phyloP scores from a whole-genome alignment of 2,797 vertebrate species.

The Tauraco hartlaubi region DNA sequence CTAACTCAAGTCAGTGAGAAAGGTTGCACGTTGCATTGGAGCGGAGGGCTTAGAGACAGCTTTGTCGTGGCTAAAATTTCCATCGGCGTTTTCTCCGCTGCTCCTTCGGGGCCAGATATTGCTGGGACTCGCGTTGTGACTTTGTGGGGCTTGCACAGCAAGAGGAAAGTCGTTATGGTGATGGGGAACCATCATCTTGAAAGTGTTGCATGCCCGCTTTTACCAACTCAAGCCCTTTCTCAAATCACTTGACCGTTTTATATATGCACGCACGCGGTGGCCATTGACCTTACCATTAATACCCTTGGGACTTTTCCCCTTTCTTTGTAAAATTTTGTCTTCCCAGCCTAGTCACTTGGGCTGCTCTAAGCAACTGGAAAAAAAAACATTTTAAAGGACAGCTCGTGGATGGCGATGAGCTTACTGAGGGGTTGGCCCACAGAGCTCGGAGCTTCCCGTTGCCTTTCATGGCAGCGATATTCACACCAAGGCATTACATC shows the following conservation, averaged over 20 bases:
- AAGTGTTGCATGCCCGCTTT: neutral
- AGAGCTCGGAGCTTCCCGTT: neutral
- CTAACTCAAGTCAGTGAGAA: neutral
- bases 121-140: neutral
- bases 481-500: neutral
- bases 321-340: neutral
- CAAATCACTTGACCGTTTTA: neutral
- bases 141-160: rapidly evolving
- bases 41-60: neutral
- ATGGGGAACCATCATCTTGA: neutral
- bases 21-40: neutral
- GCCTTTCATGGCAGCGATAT: neutral
- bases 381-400: neutral
- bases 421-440: neutral
- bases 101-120: neutral
- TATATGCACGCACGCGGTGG: rapidly evolving
- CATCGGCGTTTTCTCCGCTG: neutral
- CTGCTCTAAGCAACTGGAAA: neutral
- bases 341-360: neutral
- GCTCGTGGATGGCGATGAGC: neutral
- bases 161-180: neutral
- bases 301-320: neutral
- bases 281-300: neutral
- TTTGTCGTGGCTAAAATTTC: neutral
- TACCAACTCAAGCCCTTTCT: neutral